A percentile compares a stretch with the other conserved stretches of the same genome.
Conservation (phyloP, 2,888 invertebrate genomes). For the Drosophila formosana region DNA sequence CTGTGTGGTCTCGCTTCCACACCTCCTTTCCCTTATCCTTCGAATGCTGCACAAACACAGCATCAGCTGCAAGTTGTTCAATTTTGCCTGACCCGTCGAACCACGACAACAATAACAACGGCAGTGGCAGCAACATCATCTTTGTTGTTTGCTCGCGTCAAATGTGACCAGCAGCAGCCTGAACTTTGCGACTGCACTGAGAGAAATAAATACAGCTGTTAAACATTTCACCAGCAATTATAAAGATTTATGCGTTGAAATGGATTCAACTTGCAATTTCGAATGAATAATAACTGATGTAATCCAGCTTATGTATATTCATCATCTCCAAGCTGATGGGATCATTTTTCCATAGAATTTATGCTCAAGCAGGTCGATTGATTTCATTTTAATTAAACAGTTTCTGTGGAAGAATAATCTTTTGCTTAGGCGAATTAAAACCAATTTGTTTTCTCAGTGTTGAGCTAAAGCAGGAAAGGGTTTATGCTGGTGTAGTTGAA, state of each 20-base stretch:
- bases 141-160: slow-evolving; percentile 33
- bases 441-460: slow-evolving; percentile 4
- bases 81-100: slow-evolving; percentile 17
- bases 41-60: slow-evolving; percentile 12
- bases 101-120: slow-evolving; percentile 12
- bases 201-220: background rate
- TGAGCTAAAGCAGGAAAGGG: slow-evolving; percentile 9
- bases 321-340: too few relatives aligned
- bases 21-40: slow-evolving; percentile 23
- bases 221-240: background rate
- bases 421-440: background rate
- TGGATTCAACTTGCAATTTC: too few relatives aligned
- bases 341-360: background rate
- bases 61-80: slow-evolving; percentile 32
- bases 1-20: slow-evolving; percentile 23
- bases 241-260: too few relatives aligned
- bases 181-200: slow-evolving; percentile 9
- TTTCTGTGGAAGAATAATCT: background rate
- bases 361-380: background rate
- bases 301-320: background rate
- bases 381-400: slow-evolving; percentile 3
- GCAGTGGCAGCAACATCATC: background rate
- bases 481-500: slow-evolving; percentile 12
- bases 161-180: slow-evolving; percentile 42
- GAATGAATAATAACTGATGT: background rate